These are phyloP conservation scores for Psittacus erithacus DNA, from an alignment of 2,113 vertebrate genomes.

Conservation along the genomic window DNA sequence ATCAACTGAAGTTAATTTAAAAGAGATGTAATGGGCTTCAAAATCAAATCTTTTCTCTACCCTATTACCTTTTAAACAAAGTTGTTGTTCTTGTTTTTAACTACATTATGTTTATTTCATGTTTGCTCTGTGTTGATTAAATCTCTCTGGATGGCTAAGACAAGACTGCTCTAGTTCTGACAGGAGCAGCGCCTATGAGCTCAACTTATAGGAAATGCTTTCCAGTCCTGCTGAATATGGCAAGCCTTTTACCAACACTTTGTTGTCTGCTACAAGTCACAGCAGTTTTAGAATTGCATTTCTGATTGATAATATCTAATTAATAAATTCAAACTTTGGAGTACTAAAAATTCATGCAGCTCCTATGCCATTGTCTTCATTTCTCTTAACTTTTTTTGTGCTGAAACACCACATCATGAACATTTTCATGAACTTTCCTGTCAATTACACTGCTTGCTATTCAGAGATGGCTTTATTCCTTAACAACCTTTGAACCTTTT, in stretches of 20 bases:
- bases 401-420: neutral
- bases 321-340: neutral
- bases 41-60: slow-evolving; percentile 18
- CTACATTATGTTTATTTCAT: slow-evolving; percentile 4
- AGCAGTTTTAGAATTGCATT: neutral
- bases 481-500: slow-evolving; percentile 17
- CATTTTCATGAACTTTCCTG: neutral
- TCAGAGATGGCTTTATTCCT: slow-evolving; percentile 12
- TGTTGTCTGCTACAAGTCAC: neutral
- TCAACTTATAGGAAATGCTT: neutral
- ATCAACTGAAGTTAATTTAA: slow-evolving; percentile 46
- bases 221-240: neutral
- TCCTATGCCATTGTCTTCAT: neutral
- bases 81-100: slow-evolving; percentile 27
- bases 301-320: neutral
- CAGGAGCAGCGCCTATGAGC: neutral
- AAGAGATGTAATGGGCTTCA: slow-evolving; percentile 19
- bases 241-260: neutral
- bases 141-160: slow-evolving; percentile 12
- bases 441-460: neutral
- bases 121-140: slow-evolving; percentile 22
- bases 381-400: neutral
- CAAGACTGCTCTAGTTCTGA: neutral
- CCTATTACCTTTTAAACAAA: slow-evolving; percentile 25
- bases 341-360: neutral